A percentile compares a stretch with the other conserved stretches of the same genome.
phyloP scores from a whole-genome alignment of 2,888 invertebrate species.

The Lithodes maja region DNA sequence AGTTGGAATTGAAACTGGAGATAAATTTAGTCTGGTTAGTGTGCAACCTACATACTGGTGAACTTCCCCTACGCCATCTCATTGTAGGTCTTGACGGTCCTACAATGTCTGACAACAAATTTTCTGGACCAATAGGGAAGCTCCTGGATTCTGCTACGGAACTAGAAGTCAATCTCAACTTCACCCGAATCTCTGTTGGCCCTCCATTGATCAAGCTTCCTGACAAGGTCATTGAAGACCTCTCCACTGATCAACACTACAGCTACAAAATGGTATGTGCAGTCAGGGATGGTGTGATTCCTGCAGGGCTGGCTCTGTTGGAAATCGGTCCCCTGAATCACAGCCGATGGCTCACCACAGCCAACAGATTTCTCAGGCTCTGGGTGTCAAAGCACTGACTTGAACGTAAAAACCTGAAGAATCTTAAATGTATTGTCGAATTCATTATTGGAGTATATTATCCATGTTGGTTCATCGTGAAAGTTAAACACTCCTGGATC shows the following conservation, averaged over 20 bases:
- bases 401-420: conserved; percentile 41
- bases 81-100: conserved; percentile 31
- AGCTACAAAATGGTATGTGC: conserved; percentile 46
- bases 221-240: conserved; percentile 41
- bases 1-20: conserved; percentile 25
- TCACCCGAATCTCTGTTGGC: conserved; percentile 38
- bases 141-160: conserved; percentile 44
- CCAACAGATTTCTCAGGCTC: conserved; percentile 11
- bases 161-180: conserved; percentile 40
- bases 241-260: conserved; percentile 53
- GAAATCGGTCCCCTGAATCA: conserved; percentile 27
- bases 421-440: conserved; percentile 39
- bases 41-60: conserved; percentile 47
- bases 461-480: conserved; percentile 39
- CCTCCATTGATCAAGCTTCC: conserved; percentile 31
- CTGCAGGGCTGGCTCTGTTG: conserved; percentile 32
- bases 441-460: conserved; percentile 53
- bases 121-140: conserved; percentile 35
- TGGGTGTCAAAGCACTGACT: conserved; percentile 40
- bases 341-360: conserved; percentile 55
- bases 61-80: conserved; percentile 36
- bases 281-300: conserved; percentile 37
- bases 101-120: conserved; percentile 38
- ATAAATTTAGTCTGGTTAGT: conserved; percentile 45
- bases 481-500: conserved; percentile 30